Evolutionary conservation across 2,888 invertebrate species (phyloP), one percentile per base, ranked within the genome.

Genomic region (Clepsis dumicolana): DNA sequence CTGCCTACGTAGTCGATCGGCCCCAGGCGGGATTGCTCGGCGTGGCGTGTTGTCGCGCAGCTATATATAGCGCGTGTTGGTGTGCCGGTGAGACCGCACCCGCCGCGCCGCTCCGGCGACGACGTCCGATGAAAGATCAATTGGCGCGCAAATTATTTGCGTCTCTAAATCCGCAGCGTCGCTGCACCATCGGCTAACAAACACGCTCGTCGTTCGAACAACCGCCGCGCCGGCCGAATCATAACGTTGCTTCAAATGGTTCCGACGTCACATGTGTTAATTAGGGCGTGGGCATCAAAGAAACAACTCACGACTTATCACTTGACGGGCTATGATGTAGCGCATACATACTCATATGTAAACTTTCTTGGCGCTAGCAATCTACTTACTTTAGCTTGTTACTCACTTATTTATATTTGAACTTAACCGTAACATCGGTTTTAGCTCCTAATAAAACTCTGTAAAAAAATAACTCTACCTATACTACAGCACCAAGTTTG

Each of bases 81-180:
- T 83, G 78, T 82, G 88, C 85, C 87, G 84, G 84, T 81, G 86
- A 84, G 85, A 79, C 87, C 86, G 87, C 87, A 85, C 83, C 88
- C 87, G 87, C 86, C 85, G 84, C 82, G 81, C 83, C 77, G 76
- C 78, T 77, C 80, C 83, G 82, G 73, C 89, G 84, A 84, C 90
- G 85, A 82, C 85, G 88, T 83, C 89, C 88, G 90, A 89, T 89
- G 91, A 93, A 93, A 93, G 93, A 93, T 93, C 93, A 93, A 93
- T 93, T 93, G 92, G 91, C 93, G 91, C 91, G 90, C 92, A 92
- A 92, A 93, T 92, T 92, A 93, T 93, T 93, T 93, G 90, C 91
- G 92, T 93, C 91, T 91, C 91, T 89, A 89, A 91, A 91, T 87
- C 87, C 84, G 83, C 85, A 88, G 74, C 84, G 82, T 75, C 80